Base-by-base conservation (phyloP, 2,888 invertebrate species). In the Panzeria rudis region DNA sequence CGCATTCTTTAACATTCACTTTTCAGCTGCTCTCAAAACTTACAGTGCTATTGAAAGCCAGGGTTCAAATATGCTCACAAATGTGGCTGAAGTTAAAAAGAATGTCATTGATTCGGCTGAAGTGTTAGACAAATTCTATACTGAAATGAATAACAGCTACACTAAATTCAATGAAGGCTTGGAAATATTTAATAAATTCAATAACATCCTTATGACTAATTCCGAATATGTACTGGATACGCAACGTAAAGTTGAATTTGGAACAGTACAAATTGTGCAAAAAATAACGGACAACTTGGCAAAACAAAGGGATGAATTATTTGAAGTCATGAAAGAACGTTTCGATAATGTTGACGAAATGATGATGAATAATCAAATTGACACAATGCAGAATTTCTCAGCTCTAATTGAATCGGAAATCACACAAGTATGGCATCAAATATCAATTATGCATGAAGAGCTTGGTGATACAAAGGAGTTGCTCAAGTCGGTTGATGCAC, bases 381-480 rank as follows among this genome's bases (percentile, higher is more conserved):
- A 94, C 2, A 95, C 95, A 0, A 92, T 96, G 78, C 94, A 94
- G 6, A 97, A 97, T 92, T 92, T 97, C 69, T 97, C 96, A 68
- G 93, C 94, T 0, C 95, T 96, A 89, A 95, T 97, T 89, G 97
- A 97, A 88, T 93, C 95, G 15, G 97, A 97, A 90, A 95, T 97
- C 91, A 95, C 95, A 87, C 96, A 97, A 91, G 97, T 98, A 17
- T 97, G 97, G 97, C 93, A 97, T 25, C 97, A 97, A 92, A 97
- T 98, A 88, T 97, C 97, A 86, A 95, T 96, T 78, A 97, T 98
- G 96, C 95, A 96, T 91, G 95, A 95, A 89, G 97, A 97, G 91
- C 95, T 98, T 89, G 95, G 95, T 38, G 95, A 95, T 83, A 97
- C 95, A 89, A 95, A 96, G 62, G 94, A 94, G 52, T 94, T 96